Base-by-base conservation (phyloP, 1,140 invertebrate genomes). In the Bemisia tabaci region DNA sequence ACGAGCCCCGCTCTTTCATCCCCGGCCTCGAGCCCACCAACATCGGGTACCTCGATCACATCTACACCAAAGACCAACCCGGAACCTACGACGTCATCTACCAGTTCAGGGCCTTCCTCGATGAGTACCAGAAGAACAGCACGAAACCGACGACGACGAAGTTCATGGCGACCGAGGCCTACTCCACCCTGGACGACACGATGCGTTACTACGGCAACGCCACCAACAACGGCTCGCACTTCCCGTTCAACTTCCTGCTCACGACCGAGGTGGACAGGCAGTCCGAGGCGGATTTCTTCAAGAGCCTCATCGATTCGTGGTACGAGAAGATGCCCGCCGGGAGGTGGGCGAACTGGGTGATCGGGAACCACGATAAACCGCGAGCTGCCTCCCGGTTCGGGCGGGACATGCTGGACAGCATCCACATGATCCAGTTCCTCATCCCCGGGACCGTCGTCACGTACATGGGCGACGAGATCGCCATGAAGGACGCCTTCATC, bases 401-500 rank as follows among this genome's bases (percentile, higher is more conserved):
- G 11, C 74, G 79, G 0, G 78, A 82, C 26, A 77, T 84, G 68
- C 82, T 86, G 0, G 90, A 92, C 75, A 85, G 83, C 11, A 80
- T 91, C 71, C 87, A 88, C 70, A 90, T 90, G 82, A 71, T 94
- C 60, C 77, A 84, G 1, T 75, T 90, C 68, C 77, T 90, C 17
- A 75, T 94, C 22, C 89, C 90, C 22, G 92, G 92, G 12, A 84
- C 82, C 2, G 80, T 84, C 0, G 80, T 91, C 0, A 85, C 84
- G 62, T 92, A 92, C 73, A 85, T 91, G 76, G 91, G 87, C 1
- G 87, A 90, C 73, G 88, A 90, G 72, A 83, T 90, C 64, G 89
- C 85, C 1, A 91, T 92, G 87, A 77, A 80, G 1, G 82, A 91
- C 79, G 79, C 79, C 0, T 75, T 72, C 58, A 77, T 87, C 0